Evolutionary conservation across 2,888 invertebrate genomes (phyloP), one percentile per base, ranked within the genome.

Genomic region (Venustoraphidia nigricollis): DNA sequence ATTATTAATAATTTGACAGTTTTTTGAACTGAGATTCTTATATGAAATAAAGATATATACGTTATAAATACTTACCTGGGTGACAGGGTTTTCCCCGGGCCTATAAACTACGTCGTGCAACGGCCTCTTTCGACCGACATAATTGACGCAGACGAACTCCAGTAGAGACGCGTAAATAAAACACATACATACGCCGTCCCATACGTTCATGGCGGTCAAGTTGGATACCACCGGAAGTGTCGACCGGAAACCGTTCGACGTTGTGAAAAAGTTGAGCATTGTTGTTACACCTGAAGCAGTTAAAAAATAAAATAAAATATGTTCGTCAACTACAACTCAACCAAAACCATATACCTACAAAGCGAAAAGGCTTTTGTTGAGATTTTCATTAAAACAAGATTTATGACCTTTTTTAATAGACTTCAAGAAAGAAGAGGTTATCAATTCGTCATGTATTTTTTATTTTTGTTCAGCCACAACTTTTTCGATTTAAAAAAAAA

Each of bases 201-300:
- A 93, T 46, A 93, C 89, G 71, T 93, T 93, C 92, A 93, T 93
- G 41, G 93, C 93, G 48, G 91, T 91, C 60, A 93, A 69, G 69
- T 93, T 92, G 47, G 92, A 92, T 53, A 93, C 93, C 58, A 93
- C 92, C 17, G 93, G 93, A 62, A 93, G 73, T 46, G 91, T 92
- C 59, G 88, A 87, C 62, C 90, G 83, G 72, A 90, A 90, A 61
- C 89, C 88, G 66, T 89, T 90, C 58, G 90, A 90, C 64, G 92
- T 93, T 60, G 92, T 93, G 83, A 93, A 93, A 80, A 93, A 93
- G 76, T 92, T 93, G 82, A 93, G 83, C 92, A 93, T 93, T 69
- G 93, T 93, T 60, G 93, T 93, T 64, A 93, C 92, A 71, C 92
- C 92, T 89, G 72, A 55, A 63, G 66, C 53, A 63, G 60, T 51